A percentile compares a stretch with the other conserved stretches of the same genome.
phyloP scores from a whole-genome alignment of 2,797 vertebrate genomes.

The Danionella dracula region DNA sequence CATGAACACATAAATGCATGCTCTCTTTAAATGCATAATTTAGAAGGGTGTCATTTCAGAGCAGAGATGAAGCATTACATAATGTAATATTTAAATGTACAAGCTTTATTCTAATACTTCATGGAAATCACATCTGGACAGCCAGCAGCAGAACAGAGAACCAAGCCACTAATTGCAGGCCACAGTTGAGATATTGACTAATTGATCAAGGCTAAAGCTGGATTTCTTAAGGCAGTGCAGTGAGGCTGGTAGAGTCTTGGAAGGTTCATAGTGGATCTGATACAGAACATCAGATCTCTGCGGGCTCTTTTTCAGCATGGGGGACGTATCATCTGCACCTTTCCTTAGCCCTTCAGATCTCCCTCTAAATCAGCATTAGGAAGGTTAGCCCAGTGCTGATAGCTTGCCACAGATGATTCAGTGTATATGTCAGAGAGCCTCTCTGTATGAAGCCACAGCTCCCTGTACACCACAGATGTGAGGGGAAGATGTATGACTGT shows the following conservation, averaged over 20 bases:
- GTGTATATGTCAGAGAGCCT: slow-evolving; percentile 59
- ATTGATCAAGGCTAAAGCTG: slow-evolving; percentile 65
- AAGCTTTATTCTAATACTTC: neutral
- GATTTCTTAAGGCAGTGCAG: slow-evolving; percentile 59
- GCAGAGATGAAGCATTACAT: no score
- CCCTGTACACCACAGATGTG: slow-evolving; percentile 54
- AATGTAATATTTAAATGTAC: no score
- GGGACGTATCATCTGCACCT: slow-evolving; percentile 56
- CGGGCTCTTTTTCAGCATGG: slow-evolving; percentile 60
- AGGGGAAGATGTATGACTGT: slow-evolving; percentile 64
- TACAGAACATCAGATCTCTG: slow-evolving; percentile 53
- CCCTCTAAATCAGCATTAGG: slow-evolving; percentile 69
- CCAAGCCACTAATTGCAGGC: slow-evolving; percentile 65
- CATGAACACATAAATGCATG: no score
- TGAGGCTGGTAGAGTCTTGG: slow-evolving; percentile 55
- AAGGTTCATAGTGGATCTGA: slow-evolving; percentile 63
- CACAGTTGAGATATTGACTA: slow-evolving; percentile 68
- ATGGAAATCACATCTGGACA: slow-evolving; percentile 50
- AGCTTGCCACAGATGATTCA: slow-evolving; percentile 71
- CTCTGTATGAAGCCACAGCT: slow-evolving; percentile 53
- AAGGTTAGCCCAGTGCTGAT: slow-evolving; percentile 63
- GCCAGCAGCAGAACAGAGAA: slow-evolving; percentile 54
- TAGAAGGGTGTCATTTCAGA: no score
- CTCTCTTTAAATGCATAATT: no score
- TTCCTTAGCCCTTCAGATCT: slow-evolving; percentile 44